Conservation (phyloP, 2,888 invertebrate genomes). For the Leptinotarsa rubiginosa region DNA sequence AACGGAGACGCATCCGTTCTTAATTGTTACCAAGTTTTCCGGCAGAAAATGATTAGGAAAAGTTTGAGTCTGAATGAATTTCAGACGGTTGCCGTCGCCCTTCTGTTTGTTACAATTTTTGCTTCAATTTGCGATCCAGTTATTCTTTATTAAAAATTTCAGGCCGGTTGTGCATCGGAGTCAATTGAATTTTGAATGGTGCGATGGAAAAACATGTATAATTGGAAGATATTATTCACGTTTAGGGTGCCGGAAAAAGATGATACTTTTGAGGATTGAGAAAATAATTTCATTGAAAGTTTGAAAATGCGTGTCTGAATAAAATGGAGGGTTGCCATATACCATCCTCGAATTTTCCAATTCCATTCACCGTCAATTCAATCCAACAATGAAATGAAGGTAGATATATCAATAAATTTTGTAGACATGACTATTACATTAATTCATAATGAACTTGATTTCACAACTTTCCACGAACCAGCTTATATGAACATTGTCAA, state of each 20-base stretch:
- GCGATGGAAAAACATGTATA: slow-evolving; percentile 1
- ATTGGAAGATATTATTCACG: not conserved
- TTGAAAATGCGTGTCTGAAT: too few species aligned
- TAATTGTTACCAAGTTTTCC: slow-evolving; percentile 45
- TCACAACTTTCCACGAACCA: too few species aligned
- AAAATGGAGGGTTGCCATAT: too few species aligned
- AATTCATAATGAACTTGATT: too few species aligned
- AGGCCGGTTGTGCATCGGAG: not conserved
- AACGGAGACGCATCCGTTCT: slow-evolving; percentile 36
- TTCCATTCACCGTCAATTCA: too few species aligned
- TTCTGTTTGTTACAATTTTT: slow-evolving; percentile 23
- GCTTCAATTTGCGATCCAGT: slow-evolving; percentile 16
- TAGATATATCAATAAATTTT: too few species aligned
- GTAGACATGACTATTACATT: too few species aligned
- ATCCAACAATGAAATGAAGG: too few species aligned
- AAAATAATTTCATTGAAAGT: not conserved
- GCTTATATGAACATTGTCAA: too few species aligned
- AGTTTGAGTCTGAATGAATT: slow-evolving; percentile 37
- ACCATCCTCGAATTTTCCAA: too few species aligned
- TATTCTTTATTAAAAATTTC: slow-evolving; percentile 13
- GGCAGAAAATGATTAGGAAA: slow-evolving; percentile 50
- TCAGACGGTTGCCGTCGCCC: slow-evolving; percentile 6
- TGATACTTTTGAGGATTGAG: too few species aligned
- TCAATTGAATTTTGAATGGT: not conserved
- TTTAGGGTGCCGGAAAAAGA: not conserved